phyloP scores from a whole-genome alignment of 2,797 vertebrate genomes.

The Sphaeramia orbicularis region DNA sequence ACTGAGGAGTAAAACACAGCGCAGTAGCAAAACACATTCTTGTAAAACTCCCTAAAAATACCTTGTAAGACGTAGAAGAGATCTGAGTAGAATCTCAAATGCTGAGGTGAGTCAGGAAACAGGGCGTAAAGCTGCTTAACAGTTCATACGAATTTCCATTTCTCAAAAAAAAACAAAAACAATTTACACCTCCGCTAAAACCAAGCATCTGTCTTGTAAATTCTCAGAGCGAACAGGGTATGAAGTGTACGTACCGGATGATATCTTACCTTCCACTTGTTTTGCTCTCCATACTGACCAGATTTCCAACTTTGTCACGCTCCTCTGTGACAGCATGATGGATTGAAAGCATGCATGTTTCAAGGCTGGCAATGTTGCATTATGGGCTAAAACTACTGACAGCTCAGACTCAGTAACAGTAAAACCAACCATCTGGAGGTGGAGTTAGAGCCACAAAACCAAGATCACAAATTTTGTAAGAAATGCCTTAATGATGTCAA shows the following conservation, averaged over 20 bases:
- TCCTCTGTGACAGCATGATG: constrained; percentile 21
- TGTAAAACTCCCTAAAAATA: constrained; percentile 29
- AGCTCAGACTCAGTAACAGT: neutral
- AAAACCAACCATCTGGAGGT: neutral
- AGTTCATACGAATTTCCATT: constrained; percentile 15
- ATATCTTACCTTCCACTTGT: constrained; percentile 26
- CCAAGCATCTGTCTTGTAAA: constrained; percentile 30
- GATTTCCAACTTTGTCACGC: constrained; percentile 10
- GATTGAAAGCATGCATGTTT: neutral
- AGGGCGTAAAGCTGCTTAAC: constrained; percentile 50
- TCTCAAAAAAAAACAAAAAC: constrained; percentile 18
- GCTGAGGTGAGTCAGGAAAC: constrained; percentile 36
- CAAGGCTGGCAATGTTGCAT: neutral
- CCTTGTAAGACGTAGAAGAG: constrained; percentile 21
- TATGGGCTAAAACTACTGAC: neutral
- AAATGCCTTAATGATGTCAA: too few relatives aligned
- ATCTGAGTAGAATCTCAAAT: constrained; percentile 44
- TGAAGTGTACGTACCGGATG: constrained; percentile 34
- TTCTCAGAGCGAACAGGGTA: constrained; percentile 27
- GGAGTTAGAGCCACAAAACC: too few relatives aligned
- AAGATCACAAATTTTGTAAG: too few relatives aligned
- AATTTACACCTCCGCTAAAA: constrained; percentile 41
- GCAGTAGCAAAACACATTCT: constrained; percentile 3
- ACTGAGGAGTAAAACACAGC: constrained; percentile 11
- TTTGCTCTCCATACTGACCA: constrained; percentile 11